Evolutionary conservation across 2,888 invertebrate genomes (phyloP), one percentile per base, ranked within the genome.

Genomic region (Clusia tigrina): DNA sequence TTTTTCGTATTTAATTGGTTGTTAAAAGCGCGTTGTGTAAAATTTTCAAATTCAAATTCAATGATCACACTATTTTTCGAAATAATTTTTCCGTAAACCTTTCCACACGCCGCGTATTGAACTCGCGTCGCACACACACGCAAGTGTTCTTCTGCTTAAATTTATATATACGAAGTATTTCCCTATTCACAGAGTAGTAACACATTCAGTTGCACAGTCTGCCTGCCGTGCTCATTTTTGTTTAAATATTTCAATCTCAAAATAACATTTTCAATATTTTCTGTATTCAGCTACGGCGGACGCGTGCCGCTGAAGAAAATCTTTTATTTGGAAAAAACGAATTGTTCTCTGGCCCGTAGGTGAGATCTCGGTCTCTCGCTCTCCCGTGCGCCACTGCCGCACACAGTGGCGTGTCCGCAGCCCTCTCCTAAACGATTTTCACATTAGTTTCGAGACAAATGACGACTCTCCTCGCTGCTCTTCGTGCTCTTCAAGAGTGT

Each of bases 211-310:
- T n/a, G n/a, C 12, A 32, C 32, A 12, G 32, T 12, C 6, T 32
- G 32, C 32, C 12, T 12, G 6, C 20, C 9, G 22, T 48, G 22
- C 48, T 48, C 48, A 48, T 48, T 48, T 48, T 48, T 48, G 20
- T 48, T 42, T 48, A 2, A 5, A 18, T 18, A 3, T 22, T 18
- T 48, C 15, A 2, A 48, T 48, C 48, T 48, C 20, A 48, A 48
- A 48, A 48, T 48, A 48, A 48, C 48, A 48, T 48, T 48, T 48
- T 20, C 10, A 48, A 48, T 20, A 48, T 48, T 15, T 48, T 48
- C 20, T 18, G 48, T 48, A 48, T 48, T 48, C 48, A 48, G 48
- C 48, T 3, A 12, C 32, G 12, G n/a, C n/a, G 32, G 12, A 9
- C 32, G 32, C 32, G 32, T 9, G 12, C 32, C 6, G 32, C 32